Evolutionary conservation across 2,113 vertebrate genomes (phyloP), one percentile per base, ranked within the genome.

Genomic region (Microcebus lehilahytsara): DNA sequence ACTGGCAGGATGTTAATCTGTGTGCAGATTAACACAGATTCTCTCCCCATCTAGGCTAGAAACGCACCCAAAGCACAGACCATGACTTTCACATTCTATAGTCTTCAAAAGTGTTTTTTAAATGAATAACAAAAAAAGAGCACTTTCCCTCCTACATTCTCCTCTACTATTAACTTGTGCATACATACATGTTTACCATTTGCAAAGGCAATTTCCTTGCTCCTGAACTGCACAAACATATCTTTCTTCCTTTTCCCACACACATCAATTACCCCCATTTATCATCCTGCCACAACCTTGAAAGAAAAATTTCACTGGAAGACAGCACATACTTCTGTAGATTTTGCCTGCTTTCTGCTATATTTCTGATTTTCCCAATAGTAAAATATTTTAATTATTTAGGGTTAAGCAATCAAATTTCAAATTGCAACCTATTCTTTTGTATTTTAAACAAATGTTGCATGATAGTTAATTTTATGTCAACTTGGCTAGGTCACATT

Each of bases 361-460:
- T 27, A 11, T 78, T 85, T 98, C 97, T 97, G 72, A 95, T 95
- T 98, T 98, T 98, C 96, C 93, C 97, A 91, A 96, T 98, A 98
- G 97, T 96, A 77, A 97, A 98, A 98, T 96, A 93, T 96, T 98
- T 95, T 96, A 98, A 98, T 97, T 97, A 98, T 79, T 96, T 96
- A 98, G 93, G 94, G 98, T 96, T 97, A 83, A 98, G 96, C 95
- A 98, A 97, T 46, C 95, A 32, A 74, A 96, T 97, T 98, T 98
- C 97, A 97, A 97, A 96, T 97, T 97, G 75, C 80, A 97, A 96
- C 95, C 34, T 77, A n/a, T 85, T 96, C 85, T 97, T 95, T 97
- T 97, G 89, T 97, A 91, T 97, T 98, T 98, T 97, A 97, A 98
- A 98, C 89, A 95, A 95, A 81, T 53, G 9, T 88, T 79, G 19